A percentile compares a stretch with the other conserved stretches of the same genome.
phyloP scores from a whole-genome alignment of 2,888 invertebrate genomes.

The Tortricodes alternella region DNA sequence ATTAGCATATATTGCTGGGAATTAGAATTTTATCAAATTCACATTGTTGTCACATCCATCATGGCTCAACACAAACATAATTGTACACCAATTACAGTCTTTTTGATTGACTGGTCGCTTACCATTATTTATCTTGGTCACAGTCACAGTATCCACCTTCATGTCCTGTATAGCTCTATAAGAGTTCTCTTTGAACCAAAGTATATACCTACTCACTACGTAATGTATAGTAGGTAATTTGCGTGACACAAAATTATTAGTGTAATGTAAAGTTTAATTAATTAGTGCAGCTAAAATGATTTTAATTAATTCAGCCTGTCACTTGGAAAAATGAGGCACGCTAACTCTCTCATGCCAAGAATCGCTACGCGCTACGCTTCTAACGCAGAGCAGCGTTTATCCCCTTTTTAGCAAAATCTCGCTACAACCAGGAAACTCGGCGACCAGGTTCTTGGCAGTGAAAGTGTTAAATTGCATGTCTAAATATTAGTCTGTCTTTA shows the following conservation, averaged over 20 bases:
- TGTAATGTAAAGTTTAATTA: conserved; percentile 18
- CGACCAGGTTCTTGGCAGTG: too few relatives aligned
- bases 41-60: conserved; percentile 10
- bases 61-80: conserved; percentile 8
- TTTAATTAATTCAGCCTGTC: conserved; percentile 15
- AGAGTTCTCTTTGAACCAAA: neutral
- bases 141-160: neutral
- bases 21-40: neutral
- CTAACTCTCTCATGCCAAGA: too few relatives aligned
- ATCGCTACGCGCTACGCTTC: too few relatives aligned
- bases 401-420: too few relatives aligned
- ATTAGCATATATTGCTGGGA: too few relatives aligned
- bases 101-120: conserved; percentile 1
- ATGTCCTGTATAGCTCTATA: too few relatives aligned
- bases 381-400: too few relatives aligned
- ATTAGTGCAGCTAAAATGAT: conserved; percentile 13
- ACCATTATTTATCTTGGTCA: neutral
- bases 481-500: too few relatives aligned
- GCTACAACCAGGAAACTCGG: too few relatives aligned
- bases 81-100: conserved; percentile 1
- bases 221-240: conserved; percentile 4
- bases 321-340: conserved; percentile 13
- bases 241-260: conserved; percentile 19
- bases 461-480: too few relatives aligned
- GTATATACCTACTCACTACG: neutral